These are phyloP conservation scores for Lysandra bellargus DNA, from an alignment of 2,888 invertebrate genomes.

Conservation along the genomic window DNA sequence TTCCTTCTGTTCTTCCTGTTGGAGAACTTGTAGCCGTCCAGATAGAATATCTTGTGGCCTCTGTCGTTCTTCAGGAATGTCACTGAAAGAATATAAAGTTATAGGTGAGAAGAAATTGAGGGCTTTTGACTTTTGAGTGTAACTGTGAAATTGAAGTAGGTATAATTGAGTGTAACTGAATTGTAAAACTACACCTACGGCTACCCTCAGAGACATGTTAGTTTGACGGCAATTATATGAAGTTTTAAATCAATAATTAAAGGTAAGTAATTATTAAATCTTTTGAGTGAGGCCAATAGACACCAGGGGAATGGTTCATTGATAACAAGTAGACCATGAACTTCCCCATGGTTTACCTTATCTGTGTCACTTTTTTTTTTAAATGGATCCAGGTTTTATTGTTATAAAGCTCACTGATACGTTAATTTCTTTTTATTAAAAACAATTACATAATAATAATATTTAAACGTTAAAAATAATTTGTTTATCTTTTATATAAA, in stretches of 20 bases:
- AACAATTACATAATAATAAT: background rate
- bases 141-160: no score
- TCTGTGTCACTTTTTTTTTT: no score
- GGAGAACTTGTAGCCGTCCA: conserved; percentile 20
- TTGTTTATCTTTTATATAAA: no score
- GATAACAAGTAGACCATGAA: background rate
- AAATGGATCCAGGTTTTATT: background rate
- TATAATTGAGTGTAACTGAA: no score
- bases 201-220: no score
- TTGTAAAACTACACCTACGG: no score
- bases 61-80: background rate
- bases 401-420: background rate
- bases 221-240: no score
- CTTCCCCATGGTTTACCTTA: background rate
- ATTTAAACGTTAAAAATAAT: background rate
- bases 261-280: no score
- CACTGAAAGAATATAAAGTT: background rate
- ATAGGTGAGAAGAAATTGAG: background rate
- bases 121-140: no score
- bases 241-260: no score
- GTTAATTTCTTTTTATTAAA: background rate
- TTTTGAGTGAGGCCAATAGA: no score
- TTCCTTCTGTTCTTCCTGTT: conserved; percentile 6
- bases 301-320: no score
- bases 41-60: background rate